These are phyloP conservation scores for Drosophila fuyamai DNA, from an alignment of 1,140 invertebrate genomes.

Conservation along the genomic window DNA sequence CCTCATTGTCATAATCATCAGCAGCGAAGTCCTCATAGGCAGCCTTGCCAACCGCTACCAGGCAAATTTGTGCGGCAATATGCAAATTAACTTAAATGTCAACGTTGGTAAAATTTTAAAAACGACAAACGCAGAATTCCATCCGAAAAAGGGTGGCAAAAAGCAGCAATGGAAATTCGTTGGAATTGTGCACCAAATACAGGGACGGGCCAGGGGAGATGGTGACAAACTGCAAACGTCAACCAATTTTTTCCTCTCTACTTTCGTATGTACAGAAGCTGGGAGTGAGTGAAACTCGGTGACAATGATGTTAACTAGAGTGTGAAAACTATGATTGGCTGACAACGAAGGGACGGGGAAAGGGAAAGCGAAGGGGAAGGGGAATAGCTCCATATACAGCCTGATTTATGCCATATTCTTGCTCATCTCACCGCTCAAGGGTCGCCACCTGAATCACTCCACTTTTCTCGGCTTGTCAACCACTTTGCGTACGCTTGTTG, in stretches of 20 bases:
- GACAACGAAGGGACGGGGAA: constrained; percentile 27
- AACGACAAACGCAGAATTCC: constrained; percentile 62
- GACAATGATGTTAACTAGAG: constrained; percentile 82
- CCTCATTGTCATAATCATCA: constrained; percentile 38
- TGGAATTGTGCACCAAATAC: constrained; percentile 59
- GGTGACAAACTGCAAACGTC: constrained; percentile 74
- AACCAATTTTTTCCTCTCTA: constrained; percentile 52
- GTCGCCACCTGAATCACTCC: constrained; percentile 21
- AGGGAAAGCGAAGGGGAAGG: background rate
- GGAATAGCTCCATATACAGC: background rate
- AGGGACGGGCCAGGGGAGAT: constrained; percentile 1
- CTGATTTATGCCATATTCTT: constrained; percentile 48
- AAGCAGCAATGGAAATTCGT: constrained; percentile 44
- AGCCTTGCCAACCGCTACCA: constrained; percentile 14
- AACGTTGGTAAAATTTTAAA: constrained; percentile 60
- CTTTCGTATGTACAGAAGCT: constrained; percentile 39
- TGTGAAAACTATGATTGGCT: constrained; percentile 83
- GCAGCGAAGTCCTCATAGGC: constrained; percentile 24
- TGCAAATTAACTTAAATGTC: constrained; percentile 80
- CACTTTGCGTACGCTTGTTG: constrained; percentile 43
- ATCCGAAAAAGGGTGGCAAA: constrained; percentile 48
- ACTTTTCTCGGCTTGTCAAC: constrained; percentile 26
- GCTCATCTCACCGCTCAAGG: constrained; percentile 36
- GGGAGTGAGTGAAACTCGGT: constrained; percentile 66
- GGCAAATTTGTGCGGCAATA: constrained; percentile 65